Base-by-base conservation (phyloP, 2,888 invertebrate species). In the Crematogaster levior region DNA sequence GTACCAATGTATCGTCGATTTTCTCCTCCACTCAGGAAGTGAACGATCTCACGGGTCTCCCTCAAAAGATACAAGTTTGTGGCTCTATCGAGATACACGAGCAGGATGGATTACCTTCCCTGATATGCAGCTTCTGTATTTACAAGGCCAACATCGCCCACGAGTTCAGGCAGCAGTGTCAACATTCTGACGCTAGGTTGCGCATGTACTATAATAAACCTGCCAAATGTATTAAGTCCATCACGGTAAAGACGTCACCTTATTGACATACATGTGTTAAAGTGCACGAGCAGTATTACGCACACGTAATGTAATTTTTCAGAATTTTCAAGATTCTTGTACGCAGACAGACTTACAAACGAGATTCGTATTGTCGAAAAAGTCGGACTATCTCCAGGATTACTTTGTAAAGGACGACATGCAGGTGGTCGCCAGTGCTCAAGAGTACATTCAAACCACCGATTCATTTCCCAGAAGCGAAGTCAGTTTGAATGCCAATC, bases 91-190 rank as follows among this genome's bases (percentile, higher is more conserved):
- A 94, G 73, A 92, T 94, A 82, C 91, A 94, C 9, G 93, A 93
- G 81, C 93, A 93, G 70, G 94, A 94, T 86, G 94, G 94, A n/a
- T 87, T 94, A 61, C 94, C 94, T 65, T 92, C 93, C 1, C 81
- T 93, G 61, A 94, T 94, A 75, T 94, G 94, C 83, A 92, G 93
- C 79, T 91, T 92, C 51, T 94, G 94, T 83, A 87, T 92, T 75
- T 94, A 94, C 72, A 94, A 94, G 86, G 94, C 93, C n/a, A 94
- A 90, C 18, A 91, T 94, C 30, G 94, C 94, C 21, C 92, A 94
- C 66, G 94, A 94, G 82, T 94, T 94, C 85, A 91, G 94, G 48
- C 93, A 94, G 56, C 92, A 93, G 60, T 94, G 94, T 83, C 94
- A 94, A 85, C 91, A 93, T 56, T 94, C 94, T 9, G 94, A 94